A percentile compares a stretch with the other conserved stretches of the same genome.
Evolutionary conservation across 2,797 vertebrate species (phyloP).

Genomic region (Cuniculus paca): DNA sequence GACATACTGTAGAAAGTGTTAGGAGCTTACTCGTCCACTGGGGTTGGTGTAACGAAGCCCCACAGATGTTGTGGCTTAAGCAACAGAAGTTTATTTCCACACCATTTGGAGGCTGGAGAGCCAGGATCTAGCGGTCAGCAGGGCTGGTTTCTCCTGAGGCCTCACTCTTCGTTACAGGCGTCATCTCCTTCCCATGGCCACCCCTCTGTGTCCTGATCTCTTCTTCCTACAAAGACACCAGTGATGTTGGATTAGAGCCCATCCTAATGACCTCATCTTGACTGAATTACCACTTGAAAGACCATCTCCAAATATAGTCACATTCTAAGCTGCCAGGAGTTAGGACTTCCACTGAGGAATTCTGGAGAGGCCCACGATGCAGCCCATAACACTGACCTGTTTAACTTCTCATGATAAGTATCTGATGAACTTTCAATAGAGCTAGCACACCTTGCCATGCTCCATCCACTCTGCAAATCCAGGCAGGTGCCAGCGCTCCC

Average conservation of each 20-base stretch:
- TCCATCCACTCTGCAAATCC: not conserved
- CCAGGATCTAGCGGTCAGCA: not conserved
- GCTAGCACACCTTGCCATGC: not conserved
- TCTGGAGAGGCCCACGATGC: not conserved
- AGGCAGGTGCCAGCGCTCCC: not conserved
- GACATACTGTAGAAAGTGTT: not conserved
- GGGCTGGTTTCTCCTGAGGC: not conserved
- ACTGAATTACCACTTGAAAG: slow-evolving; percentile 7
- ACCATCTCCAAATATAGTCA: not conserved
- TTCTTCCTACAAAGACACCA: not conserved
- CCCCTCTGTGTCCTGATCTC: not conserved
- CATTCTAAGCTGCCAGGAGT: not conserved
- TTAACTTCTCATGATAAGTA: not conserved
- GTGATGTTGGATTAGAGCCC: not conserved
- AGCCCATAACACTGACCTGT: not conserved
- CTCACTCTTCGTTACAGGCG: not conserved
- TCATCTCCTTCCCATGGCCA: not conserved
- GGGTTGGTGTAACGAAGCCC: not conserved
- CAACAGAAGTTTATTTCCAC: not conserved
- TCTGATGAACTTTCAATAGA: not conserved
- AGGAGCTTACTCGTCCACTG: not conserved
- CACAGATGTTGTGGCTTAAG: not conserved
- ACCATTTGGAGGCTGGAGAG: not conserved
- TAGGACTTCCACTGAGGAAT: not conserved
- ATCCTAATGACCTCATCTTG: not conserved